Evolutionary conservation across 2,888 invertebrate species (phyloP).

Genomic region (Cheilosia vernalis): DNA sequence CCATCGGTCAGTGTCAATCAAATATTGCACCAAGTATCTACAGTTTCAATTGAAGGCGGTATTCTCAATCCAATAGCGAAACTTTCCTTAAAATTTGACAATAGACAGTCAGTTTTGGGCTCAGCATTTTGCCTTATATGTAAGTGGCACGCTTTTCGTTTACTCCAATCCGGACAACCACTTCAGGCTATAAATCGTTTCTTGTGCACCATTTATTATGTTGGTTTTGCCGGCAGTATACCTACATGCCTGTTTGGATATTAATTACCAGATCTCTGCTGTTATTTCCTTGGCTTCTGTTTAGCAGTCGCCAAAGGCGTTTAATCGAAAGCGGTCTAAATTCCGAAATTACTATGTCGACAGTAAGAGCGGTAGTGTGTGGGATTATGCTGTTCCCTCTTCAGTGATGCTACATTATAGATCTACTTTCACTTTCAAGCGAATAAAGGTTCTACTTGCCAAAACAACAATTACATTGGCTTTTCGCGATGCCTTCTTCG

Average conservation of each 20-base stretch:
- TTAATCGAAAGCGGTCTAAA: constrained; percentile 36
- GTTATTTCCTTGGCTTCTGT: constrained; percentile 32
- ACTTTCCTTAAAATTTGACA: constrained; percentile 12
- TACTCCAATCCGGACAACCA: constrained; percentile 26
- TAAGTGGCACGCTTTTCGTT: constrained; percentile 43
- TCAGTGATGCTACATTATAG: neutral
- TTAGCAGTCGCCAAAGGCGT: constrained; percentile 16
- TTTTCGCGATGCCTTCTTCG: neutral
- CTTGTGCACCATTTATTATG: constrained; percentile 24
- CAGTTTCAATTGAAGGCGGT: too few relatives aligned
- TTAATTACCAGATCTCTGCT: constrained; percentile 44
- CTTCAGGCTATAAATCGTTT: constrained; percentile 36
- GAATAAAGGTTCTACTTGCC: constrained; percentile 16
- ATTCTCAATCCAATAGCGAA: too few relatives aligned
- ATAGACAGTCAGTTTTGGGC: neutral
- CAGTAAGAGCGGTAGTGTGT: constrained; percentile 5
- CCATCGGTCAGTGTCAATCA: too few relatives aligned
- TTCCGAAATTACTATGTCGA: constrained; percentile 4
- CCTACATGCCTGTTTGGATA: constrained; percentile 3
- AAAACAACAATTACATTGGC: neutral
- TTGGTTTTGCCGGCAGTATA: constrained; percentile 14
- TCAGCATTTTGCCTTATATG: constrained; percentile 19
- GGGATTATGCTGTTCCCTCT: neutral
- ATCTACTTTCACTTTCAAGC: constrained; percentile 44
- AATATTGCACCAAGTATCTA: too few relatives aligned